Evolutionary conservation across 2,113 vertebrate genomes (phyloP).

Genomic region (Narcine bancroftii): DNA sequence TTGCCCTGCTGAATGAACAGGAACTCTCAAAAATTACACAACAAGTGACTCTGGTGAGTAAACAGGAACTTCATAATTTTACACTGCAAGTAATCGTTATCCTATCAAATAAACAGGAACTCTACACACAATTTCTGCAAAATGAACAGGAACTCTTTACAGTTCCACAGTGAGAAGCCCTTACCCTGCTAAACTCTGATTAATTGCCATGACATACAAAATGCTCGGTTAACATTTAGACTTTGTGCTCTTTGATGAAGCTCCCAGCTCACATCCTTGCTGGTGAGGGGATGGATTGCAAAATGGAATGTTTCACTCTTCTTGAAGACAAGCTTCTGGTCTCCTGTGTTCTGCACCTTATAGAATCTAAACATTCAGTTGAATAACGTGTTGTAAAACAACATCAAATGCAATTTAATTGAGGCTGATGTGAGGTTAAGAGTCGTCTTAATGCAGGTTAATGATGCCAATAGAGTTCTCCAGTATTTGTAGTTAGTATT

Average conservation of each 20-base stretch:
- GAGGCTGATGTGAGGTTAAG: background rate
- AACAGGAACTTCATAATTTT: background rate
- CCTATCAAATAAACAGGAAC: constrained; percentile 14
- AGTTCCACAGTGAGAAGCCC: background rate
- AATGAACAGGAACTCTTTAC: background rate
- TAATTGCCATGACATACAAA: background rate
- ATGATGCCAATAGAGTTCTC: background rate
- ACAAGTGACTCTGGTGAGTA: background rate
- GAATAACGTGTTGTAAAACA: background rate
- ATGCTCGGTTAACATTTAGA: background rate
- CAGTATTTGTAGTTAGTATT: background rate
- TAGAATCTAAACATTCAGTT: background rate
- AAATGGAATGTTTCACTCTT: background rate
- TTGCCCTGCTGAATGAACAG: background rate
- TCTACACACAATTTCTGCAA: background rate
- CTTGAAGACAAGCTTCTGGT: background rate
- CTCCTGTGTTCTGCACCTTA: background rate
- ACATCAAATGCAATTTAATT: background rate
- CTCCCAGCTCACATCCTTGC: background rate
- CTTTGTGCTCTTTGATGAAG: background rate
- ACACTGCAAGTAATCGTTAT: background rate
- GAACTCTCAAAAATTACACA: background rate
- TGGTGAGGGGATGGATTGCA: background rate
- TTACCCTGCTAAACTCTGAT: background rate
- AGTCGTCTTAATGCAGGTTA: background rate